Evolutionary conservation across 2,113 vertebrate species (phyloP).

Genomic region (Chloroceryle aenea): DNA sequence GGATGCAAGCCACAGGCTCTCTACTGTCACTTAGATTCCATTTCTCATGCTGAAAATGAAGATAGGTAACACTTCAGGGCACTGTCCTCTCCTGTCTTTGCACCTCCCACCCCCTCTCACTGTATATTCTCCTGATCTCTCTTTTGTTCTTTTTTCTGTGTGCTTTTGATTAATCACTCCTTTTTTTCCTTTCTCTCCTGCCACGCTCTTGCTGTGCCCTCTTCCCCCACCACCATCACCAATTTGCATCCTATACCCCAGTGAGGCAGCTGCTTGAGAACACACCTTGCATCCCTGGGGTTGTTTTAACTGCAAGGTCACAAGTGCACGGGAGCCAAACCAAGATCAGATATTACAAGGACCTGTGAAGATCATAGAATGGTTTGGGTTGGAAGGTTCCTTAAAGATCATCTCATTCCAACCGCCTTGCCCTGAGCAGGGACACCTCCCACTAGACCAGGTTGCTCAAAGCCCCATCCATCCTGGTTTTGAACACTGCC

Average conservation of each 20-base stretch:
- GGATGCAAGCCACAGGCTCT: background rate
- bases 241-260: background rate
- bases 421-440: background rate
- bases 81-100: background rate
- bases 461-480: background rate
- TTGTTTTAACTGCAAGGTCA: background rate
- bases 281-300: background rate
- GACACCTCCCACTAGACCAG: background rate
- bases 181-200: background rate
- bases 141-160: background rate
- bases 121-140: accelerated
- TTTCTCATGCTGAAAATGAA: background rate
- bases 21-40: background rate
- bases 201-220: accelerated
- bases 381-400: background rate
- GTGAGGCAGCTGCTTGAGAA: background rate
- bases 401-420: background rate
- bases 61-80: background rate
- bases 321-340: background rate
- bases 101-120: background rate
- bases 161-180: background rate
- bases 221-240: background rate
- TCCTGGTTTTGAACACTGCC: background rate
- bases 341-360: background rate
- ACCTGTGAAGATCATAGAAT: background rate